Base-by-base conservation (phyloP, 1,140 invertebrate species). In the Aphelenchoides fujianensis region DNA sequence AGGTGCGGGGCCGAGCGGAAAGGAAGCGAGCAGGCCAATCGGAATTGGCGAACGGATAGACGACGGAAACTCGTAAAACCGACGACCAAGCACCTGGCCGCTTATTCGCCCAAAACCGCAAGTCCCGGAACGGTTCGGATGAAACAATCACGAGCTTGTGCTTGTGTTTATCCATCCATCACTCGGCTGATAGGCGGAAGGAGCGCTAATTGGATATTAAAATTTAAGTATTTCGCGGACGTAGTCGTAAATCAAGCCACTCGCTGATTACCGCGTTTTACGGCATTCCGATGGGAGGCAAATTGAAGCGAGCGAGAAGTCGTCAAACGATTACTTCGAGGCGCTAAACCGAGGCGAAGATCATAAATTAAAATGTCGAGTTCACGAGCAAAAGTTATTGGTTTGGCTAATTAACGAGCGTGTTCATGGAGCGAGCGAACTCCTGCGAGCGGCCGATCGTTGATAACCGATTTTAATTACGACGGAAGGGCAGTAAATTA, bases 381-480 rank as follows among this genome's bases (percentile, higher is more conserved):
- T 48, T 48, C 23, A 48, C 23, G 41, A n/a, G n/a, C 23, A 16
- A 23, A 12, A 23, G 41, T 48, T 48, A 48, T 48, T 48, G 23
- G 41, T 23, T 48, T 23, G 41, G 23, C 41, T 16, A 23, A 16
- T 48, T 48, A 23, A 48, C 41, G 41, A 48, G 41, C n/a, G n/a
- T n/a, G n/a, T 48, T 48, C 41, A 23, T 48, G 41, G 23, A 48
- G 12, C 23, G 41, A 48, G 23, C 41, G 41, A 48, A n/a, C n/a
- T n/a, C n/a, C 23, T 48, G 23, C 41, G 41, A 48, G 41, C 41
- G 41, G 41, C 41, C 41, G 41, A 48, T 48, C 41, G 23, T 48
- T 48, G 41, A 48, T 48, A 48, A 48, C 41, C 41, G 41, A 48
- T 23, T 48, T 48, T 48, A 48, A 48, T 48, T 48, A 23, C 41